A percentile compares a stretch with the other conserved stretches of the same genome.
Evolutionary conservation across 2,888 invertebrate genomes (phyloP).

Genomic region (Sisyra terminalis): DNA sequence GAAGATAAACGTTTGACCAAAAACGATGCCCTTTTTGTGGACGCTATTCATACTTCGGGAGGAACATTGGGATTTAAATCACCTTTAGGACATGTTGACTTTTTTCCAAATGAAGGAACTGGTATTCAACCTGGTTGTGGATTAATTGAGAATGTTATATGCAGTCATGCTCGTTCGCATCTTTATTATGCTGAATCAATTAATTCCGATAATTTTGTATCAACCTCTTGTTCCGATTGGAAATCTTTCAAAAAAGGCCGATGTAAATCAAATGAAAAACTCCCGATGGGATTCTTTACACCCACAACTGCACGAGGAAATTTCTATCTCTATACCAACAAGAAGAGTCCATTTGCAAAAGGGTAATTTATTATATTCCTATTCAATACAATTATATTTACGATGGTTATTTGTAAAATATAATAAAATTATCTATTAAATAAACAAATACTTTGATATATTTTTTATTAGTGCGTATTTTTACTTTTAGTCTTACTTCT

Average conservation of each 20-base stretch:
- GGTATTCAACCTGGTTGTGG: slow-evolving; percentile 25
- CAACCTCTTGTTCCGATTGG: slow-evolving; percentile 24
- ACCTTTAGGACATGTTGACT: slow-evolving; percentile 24
- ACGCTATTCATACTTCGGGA: slow-evolving; percentile 26
- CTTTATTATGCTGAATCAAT: slow-evolving; percentile 31
- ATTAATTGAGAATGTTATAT: slow-evolving; percentile 21
- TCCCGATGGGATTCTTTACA: background rate
- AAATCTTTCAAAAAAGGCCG: slow-evolving; percentile 19
- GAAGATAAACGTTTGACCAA: slow-evolving; percentile 20
- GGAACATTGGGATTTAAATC: slow-evolving; percentile 24
- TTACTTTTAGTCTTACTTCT: too few species aligned
- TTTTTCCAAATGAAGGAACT: slow-evolving; percentile 27
- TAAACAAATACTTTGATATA: too few species aligned
- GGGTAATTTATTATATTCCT: slow-evolving; percentile 1
- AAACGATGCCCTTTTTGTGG: slow-evolving; percentile 25
- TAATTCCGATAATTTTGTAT: slow-evolving; percentile 21
- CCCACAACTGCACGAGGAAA: slow-evolving; percentile 1
- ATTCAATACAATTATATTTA: too few species aligned
- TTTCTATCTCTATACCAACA: slow-evolving; percentile 1
- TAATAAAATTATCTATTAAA: too few species aligned
- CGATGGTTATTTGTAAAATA: too few species aligned
- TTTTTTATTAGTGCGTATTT: too few species aligned
- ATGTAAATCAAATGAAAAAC: slow-evolving; percentile 13
- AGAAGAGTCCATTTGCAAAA: background rate
- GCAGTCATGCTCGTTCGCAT: slow-evolving; percentile 29